A percentile compares a stretch with the other conserved stretches of the same genome.
These are phyloP conservation scores for Rhegmatorhina hoffmannsi DNA, from an alignment of 2,113 vertebrate species.

Conservation along the genomic window DNA sequence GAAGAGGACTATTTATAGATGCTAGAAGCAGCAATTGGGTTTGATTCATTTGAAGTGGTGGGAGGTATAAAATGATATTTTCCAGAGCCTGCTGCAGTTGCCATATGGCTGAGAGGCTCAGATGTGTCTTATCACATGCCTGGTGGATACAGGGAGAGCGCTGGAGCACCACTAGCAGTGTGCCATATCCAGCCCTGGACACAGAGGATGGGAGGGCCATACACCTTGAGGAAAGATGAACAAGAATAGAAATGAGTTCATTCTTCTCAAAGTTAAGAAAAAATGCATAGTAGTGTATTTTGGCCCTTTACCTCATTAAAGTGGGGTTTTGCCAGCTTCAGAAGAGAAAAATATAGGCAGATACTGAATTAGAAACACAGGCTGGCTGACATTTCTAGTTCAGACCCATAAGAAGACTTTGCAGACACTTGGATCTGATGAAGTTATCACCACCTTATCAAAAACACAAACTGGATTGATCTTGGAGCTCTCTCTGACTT, in stretches of 20 bases:
- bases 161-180: background rate
- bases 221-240: background rate
- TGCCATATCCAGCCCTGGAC: background rate
- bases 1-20: background rate
- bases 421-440: background rate
- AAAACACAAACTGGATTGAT: background rate
- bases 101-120: background rate
- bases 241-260: background rate
- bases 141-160: background rate
- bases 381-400: background rate
- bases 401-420: background rate
- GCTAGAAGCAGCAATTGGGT: background rate
- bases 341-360: background rate
- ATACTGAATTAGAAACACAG: background rate
- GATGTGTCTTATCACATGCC: background rate
- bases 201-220: background rate
- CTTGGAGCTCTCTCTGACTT: background rate
- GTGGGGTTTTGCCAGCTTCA: background rate
- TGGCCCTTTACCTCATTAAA: background rate
- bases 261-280: background rate
- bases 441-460: background rate
- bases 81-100: background rate
- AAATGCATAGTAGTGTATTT: background rate
- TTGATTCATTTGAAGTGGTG: background rate
- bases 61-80: background rate